Evolutionary conservation across 2,113 vertebrate genomes (phyloP).

Genomic region (Planiliza haematocheilus): DNA sequence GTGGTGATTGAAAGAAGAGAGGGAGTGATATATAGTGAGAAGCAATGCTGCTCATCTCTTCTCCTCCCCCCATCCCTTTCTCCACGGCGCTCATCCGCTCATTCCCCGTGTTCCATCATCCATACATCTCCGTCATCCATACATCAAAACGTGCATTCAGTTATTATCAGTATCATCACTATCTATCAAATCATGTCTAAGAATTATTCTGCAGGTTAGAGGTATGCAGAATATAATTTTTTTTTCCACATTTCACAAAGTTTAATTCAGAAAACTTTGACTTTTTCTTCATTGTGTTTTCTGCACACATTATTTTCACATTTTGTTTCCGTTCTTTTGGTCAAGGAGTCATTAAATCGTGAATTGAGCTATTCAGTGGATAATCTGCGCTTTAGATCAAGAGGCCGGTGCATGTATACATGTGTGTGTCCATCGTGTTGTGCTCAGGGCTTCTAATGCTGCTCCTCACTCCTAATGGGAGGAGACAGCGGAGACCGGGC

Average conservation of each 20-base stretch:
- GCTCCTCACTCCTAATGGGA: conserved; percentile 73
- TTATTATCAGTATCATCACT: conserved; percentile 46
- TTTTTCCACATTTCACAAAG: not conserved
- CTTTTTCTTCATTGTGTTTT: not conserved
- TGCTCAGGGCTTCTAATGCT: conserved; percentile 65
- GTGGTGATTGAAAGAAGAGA: conserved; percentile 64
- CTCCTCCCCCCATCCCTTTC: conserved; percentile 13
- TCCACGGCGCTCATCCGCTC: conserved; percentile 35
- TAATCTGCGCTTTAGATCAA: conserved; percentile 15
- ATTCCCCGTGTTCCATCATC: conserved; percentile 39
- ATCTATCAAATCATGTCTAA: conserved; percentile 41
- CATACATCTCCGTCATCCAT: conserved; percentile 44
- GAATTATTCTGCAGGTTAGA: conserved; percentile 24
- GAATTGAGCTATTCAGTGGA: conserved; percentile 10
- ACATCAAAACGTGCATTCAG: conserved; percentile 57
- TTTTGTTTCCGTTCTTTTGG: not conserved
- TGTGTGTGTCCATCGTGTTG: conserved; percentile 32
- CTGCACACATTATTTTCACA: not conserved
- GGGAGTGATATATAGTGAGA: conserved; percentile 63
- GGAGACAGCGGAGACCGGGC: conserved; percentile 68
- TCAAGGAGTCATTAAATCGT: not conserved
- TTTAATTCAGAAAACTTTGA: conserved; percentile 5
- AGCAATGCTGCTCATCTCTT: conserved; percentile 56
- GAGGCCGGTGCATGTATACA: not conserved
- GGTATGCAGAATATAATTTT: not conserved